Evolutionary conservation across 2,888 invertebrate species (phyloP).

Genomic region (Lochmaea crataegi): DNA sequence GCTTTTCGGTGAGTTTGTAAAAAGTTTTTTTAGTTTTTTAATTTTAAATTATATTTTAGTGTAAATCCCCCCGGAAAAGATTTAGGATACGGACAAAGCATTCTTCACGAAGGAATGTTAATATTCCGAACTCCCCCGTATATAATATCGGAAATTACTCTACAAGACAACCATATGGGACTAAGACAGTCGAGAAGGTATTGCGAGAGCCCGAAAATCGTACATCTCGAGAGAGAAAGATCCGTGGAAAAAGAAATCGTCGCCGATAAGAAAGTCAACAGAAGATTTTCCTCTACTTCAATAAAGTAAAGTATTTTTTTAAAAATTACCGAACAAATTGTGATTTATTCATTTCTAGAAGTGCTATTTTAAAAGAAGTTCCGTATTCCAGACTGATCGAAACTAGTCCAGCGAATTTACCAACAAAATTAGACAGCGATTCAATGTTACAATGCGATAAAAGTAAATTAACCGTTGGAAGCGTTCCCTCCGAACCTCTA

Average conservation of each 20-base stretch:
- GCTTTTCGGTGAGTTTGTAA: constrained; percentile 71
- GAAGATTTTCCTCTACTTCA: constrained; percentile 75
- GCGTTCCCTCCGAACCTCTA: constrained; percentile 64
- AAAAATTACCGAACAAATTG: constrained; percentile 23
- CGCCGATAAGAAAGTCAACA: constrained; percentile 61
- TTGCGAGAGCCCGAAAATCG: constrained; percentile 52
- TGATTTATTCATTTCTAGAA: constrained; percentile 46
- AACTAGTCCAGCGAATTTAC: constrained; percentile 67
- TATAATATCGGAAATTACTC: constrained; percentile 79
- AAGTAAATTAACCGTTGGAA: constrained; percentile 62
- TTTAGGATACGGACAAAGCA: constrained; percentile 94
- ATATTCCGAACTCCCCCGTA: constrained; percentile 93
- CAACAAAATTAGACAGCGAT: constrained; percentile 76
- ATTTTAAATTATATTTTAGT: constrained; percentile 62
- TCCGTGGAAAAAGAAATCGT: constrained; percentile 55
- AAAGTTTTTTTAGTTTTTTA: constrained; percentile 4
- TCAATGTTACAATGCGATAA: constrained; percentile 74
- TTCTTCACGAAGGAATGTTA: constrained; percentile 86
- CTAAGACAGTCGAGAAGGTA: constrained; percentile 41
- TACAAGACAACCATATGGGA: constrained; percentile 72
- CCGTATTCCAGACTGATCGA: constrained; percentile 86
- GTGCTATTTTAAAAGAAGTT: constrained; percentile 69
- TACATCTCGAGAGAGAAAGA: constrained; percentile 50
- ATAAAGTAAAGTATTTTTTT: constrained; percentile 63
- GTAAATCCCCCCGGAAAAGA: constrained; percentile 83